Percentiles rank a stretch among this genome's conserved stretches.
These are phyloP conservation scores for Rhadina sibilatrix DNA, from an alignment of 2,113 vertebrate genomes.

Conservation along the genomic window DNA sequence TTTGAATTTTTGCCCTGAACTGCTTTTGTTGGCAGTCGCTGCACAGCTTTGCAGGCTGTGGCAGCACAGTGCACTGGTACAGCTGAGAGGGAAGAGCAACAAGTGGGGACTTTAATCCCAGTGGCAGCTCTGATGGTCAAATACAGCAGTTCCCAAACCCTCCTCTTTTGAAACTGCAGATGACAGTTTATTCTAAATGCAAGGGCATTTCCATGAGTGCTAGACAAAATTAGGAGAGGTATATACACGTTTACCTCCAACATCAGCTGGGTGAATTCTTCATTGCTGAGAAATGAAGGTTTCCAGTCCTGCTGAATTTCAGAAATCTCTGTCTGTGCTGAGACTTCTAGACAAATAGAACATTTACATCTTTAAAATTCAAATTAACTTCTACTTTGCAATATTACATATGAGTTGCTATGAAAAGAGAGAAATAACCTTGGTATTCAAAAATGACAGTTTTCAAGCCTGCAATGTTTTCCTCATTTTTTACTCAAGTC, in stretches of 20 bases:
- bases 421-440: background rate
- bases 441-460: background rate
- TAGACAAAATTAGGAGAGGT: background rate
- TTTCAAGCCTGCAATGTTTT: background rate
- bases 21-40: background rate
- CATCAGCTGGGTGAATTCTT: constrained; percentile 86
- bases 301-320: constrained; percentile 82
- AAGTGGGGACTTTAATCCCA: background rate
- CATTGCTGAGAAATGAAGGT: constrained; percentile 83
- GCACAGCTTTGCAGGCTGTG: background rate
- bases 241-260: constrained; percentile 73
- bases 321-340: constrained; percentile 77
- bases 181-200: background rate
- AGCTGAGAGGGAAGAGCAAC: background rate
- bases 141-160: background rate
- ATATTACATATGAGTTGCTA: background rate
- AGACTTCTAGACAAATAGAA: constrained; percentile 73
- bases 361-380: background rate
- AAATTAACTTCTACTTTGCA: background rate
- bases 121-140: background rate
- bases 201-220: background rate
- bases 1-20: background rate
- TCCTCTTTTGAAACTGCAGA: background rate
- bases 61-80: fast-evolving
- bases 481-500: background rate